Evolutionary conservation across 1,140 invertebrate species (phyloP), one percentile per base, ranked within the genome.

Genomic region (Drosophila nigromelanica): DNA sequence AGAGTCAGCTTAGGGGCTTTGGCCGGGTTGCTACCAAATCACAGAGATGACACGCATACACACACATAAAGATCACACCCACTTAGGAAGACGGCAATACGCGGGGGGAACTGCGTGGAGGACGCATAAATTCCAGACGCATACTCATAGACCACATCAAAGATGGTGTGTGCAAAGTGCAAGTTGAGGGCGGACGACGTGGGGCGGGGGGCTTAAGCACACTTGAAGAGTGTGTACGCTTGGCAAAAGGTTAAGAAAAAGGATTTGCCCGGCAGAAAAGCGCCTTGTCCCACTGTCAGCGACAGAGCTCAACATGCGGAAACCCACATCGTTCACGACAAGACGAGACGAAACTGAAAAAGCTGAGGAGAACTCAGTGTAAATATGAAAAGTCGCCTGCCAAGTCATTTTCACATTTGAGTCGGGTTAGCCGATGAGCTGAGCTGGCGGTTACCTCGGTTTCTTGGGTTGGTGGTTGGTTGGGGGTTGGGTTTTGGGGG

Each of bases 301-400:
- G 60, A 68, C 61, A 64, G 48, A 37, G 52, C 50, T 47, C 64
- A 43, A 24, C 12, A 52, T 62, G 10, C 70, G 24, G 27, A 33
- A 21, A 39, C 64, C 55, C 64, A 45, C 48, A 63, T 24, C 21
- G 21, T 24, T 24, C 60, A 76, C 12, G 6, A 27, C 8, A n/a
- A 55, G 52, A 37, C 18, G 11, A 70, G 80, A 76, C 54, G 64
- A 63, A 12, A 33, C 27, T 33, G 8, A n/a, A 33, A 3, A 7
- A 15, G 24, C 42, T 6, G 33, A 48, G 33, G 43, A 40, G 35
- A 45, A 54, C 43, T 56, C 62, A 56, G 35, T 42, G 37, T 51
- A 85, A 86, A 86, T 86, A 86, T 86, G 81, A 86, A 86, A 86
- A 82, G 82, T 87, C 83, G 76, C 73, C 52, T 83, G 76, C 64